Conservation (phyloP, 2,797 vertebrate species). For the Rhinatrema bivittatum region DNA sequence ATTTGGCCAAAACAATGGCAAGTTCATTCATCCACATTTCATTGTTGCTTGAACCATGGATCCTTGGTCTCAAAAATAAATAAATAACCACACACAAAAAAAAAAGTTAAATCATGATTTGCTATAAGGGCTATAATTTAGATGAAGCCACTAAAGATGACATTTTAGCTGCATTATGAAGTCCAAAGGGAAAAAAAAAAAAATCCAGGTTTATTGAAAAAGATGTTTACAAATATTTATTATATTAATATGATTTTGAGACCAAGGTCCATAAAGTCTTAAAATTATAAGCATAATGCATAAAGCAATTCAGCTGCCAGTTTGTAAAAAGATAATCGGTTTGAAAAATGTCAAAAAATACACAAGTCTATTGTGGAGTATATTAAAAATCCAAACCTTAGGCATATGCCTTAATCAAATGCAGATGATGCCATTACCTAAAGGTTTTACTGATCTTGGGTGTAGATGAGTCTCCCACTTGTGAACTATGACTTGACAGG, state of each 20-base stretch:
- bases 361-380: slow-evolving; percentile 56
- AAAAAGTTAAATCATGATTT: not conserved
- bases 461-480: slow-evolving; percentile 98
- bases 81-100: slow-evolving; percentile 21
- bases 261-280: slow-evolving; percentile 42
- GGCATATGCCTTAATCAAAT: slow-evolving; percentile 67
- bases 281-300: too few relatives aligned
- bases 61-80: slow-evolving; percentile 42
- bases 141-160: slow-evolving; percentile 2
- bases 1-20: not conserved
- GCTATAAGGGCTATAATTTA: slow-evolving; percentile 6
- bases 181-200: slow-evolving; percentile 27
- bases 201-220: slow-evolving; percentile 26
- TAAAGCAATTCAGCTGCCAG: too few relatives aligned
- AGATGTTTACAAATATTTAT: not conserved
- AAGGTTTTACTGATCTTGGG: slow-evolving; percentile 89
- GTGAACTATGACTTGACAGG: slow-evolving; percentile 96
- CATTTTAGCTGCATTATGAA: slow-evolving; percentile 3
- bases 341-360: too few relatives aligned
- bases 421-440: slow-evolving; percentile 85
- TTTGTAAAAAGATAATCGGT: too few relatives aligned
- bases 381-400: slow-evolving; percentile 63
- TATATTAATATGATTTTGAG: slow-evolving; percentile 21
- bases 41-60: slow-evolving; percentile 15
- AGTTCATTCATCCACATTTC: slow-evolving; percentile 8